Evolutionary conservation across 2,113 vertebrate species (phyloP), one percentile per base, ranked within the genome.

Genomic region (Delphinapterus leucas): DNA sequence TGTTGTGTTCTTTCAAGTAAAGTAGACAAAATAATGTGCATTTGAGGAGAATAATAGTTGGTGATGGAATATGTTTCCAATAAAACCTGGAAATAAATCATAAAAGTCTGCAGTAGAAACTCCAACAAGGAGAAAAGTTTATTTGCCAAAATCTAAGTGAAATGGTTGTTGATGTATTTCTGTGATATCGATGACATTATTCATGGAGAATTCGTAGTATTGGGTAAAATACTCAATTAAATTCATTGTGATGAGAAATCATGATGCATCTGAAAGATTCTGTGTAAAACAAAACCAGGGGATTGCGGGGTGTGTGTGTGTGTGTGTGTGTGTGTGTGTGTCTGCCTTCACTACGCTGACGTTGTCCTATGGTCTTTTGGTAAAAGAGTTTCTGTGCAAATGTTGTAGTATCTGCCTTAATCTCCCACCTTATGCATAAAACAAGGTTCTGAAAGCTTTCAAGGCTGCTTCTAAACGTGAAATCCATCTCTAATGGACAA

Each of bases 11-110:
- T 90, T 70, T 95, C 74, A 61, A 74, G 63, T 28, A 38, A 90
- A 96, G 33, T 90, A 73, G 63, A 90, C 65, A 88, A 96, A 93
- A 83, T 71, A 89, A 74, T 44, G 26, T 74, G 58, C 26, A 47
- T 60, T 74, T 92, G 63, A 82, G 81, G 21, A 91, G 88, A 74
- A 74, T 11, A 77, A 63, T 67, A 70, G 74, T 26, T 93, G 95
- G 58, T 28, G 58, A 87, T 94, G 47, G 71, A 96, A 93, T 82
- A 86, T 38, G 47, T 61, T 95, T 95, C 41, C 28, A 58, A 81
- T 73, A 89, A 94, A 97, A 92, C 31, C 28, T 73, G 33, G 53
- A 91, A 96, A 53, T 85, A 87, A 95, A 87, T 49, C 70, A 67
- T 49, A 58, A 80, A 93, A 70, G 60, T 67, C 63, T 96, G 61